Percentiles rank a stretch among this genome's conserved stretches.
Conservation (phyloP, 2,113 vertebrate species). For the Laticauda laticaudata region DNA sequence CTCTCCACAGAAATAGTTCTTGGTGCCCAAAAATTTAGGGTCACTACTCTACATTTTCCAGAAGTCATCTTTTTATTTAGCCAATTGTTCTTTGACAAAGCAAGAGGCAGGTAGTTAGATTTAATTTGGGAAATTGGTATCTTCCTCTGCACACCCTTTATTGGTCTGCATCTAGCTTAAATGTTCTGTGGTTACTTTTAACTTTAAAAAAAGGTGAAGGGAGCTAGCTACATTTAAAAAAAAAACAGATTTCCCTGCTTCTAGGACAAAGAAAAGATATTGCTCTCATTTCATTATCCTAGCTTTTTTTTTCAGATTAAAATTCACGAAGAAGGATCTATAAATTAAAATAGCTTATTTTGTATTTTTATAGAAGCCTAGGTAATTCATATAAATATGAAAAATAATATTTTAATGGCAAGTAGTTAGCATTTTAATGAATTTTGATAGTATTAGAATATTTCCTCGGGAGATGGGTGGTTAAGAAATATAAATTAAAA, state of each 20-base stretch:
- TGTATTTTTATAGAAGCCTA: background rate
- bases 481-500: background rate
- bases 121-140: background rate
- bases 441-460: background rate
- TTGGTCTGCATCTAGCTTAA: background rate
- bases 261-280: background rate
- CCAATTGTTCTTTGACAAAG: no score
- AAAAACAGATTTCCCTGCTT: background rate
- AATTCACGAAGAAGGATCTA: background rate
- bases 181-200: background rate
- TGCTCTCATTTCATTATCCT: background rate
- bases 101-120: background rate
- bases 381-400: slow-evolving; percentile 11
- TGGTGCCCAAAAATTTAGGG: no score
- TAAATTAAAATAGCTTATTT: background rate
- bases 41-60: no score
- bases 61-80: background rate
- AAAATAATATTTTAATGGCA: slow-evolving; percentile 11
- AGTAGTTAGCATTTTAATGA: background rate
- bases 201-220: background rate
- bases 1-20: no score
- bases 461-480: background rate
- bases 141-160: background rate
- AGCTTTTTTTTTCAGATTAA: background rate
- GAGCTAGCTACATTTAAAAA: background rate